These are phyloP conservation scores for Caenorhabditis parvicauda DNA, from an alignment of 2,888 invertebrate species.

Conservation along the genomic window DNA sequence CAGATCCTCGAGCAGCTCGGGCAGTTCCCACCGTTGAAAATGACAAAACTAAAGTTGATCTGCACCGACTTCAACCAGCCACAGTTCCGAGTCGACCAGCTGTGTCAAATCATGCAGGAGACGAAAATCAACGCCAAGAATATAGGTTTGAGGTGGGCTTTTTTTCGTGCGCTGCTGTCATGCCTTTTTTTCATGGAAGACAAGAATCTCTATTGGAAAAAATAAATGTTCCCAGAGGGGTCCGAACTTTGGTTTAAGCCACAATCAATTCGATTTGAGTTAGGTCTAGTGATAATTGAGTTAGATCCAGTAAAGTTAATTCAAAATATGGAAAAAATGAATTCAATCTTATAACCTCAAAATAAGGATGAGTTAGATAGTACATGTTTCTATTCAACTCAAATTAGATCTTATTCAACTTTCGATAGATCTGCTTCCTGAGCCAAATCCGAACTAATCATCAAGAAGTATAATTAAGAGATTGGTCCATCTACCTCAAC, in stretches of 20 bases:
- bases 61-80: slow-evolving; percentile 45
- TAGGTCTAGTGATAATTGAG: too few relatives aligned
- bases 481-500: slow-evolving; percentile 40
- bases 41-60: slow-evolving; percentile 39
- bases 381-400: too few relatives aligned
- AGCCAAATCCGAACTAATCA: background rate
- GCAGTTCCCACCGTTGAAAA: slow-evolving; percentile 24
- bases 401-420: too few relatives aligned
- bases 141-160: slow-evolving; percentile 31
- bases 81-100: slow-evolving; percentile 29
- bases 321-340: too few relatives aligned
- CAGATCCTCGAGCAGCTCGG: slow-evolving; percentile 36
- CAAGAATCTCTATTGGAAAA: too few relatives aligned
- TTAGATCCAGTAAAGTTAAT: too few relatives aligned
- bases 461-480: slow-evolving; percentile 17
- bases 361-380: too few relatives aligned
- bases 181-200: too few relatives aligned
- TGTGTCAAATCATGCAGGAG: slow-evolving; percentile 29
- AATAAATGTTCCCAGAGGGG: too few relatives aligned
- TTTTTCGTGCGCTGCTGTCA: too few relatives aligned
- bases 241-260: too few relatives aligned
- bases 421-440: background rate
- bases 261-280: background rate
- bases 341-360: too few relatives aligned
- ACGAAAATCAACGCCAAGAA: slow-evolving; percentile 37